Percentiles rank a stretch among this genome's conserved stretches.
These are phyloP conservation scores for Eumaeus atala DNA, from an alignment of 1,140 invertebrate genomes.

Conservation along the genomic window DNA sequence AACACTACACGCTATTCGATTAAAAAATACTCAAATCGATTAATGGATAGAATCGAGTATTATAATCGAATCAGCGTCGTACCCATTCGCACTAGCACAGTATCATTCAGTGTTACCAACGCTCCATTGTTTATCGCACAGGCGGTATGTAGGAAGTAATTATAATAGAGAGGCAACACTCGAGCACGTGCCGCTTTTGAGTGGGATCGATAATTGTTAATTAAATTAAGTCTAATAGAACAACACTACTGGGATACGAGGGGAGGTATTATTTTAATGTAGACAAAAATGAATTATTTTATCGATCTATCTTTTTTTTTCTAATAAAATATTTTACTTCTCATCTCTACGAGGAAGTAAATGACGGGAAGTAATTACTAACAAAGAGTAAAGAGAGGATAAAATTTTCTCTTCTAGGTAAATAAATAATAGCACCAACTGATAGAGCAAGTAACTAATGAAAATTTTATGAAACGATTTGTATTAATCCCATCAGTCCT, in stretches of 20 bases:
- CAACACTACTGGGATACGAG: neutral
- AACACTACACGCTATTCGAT: neutral
- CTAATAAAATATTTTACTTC: too few species aligned
- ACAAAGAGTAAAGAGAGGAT: too few species aligned
- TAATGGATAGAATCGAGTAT: conserved; percentile 5
- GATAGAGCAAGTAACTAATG: too few species aligned
- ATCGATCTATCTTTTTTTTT: too few species aligned
- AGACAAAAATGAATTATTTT: too few species aligned
- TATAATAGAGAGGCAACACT: conserved; percentile 19
- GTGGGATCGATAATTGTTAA: conserved; percentile 17
- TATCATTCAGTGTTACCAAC: conserved; percentile 58
- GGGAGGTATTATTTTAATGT: neutral
- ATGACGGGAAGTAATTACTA: too few species aligned
- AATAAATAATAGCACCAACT: too few species aligned
- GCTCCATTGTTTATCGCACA: conserved; percentile 15
- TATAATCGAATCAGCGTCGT: conserved; percentile 9
- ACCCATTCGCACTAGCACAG: conserved; percentile 32
- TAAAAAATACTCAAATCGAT: conserved; percentile 1
- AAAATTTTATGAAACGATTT: too few species aligned
- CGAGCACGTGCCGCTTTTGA: conserved; percentile 17
- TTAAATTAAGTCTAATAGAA: conserved; percentile 13
- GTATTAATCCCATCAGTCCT: too few species aligned
- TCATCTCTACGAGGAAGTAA: too few species aligned
- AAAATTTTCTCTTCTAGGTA: too few species aligned
- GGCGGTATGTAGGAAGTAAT: conserved; percentile 17